Evolutionary conservation across 2,113 vertebrate species (phyloP).

Genomic region (Rhombomys opimus): DNA sequence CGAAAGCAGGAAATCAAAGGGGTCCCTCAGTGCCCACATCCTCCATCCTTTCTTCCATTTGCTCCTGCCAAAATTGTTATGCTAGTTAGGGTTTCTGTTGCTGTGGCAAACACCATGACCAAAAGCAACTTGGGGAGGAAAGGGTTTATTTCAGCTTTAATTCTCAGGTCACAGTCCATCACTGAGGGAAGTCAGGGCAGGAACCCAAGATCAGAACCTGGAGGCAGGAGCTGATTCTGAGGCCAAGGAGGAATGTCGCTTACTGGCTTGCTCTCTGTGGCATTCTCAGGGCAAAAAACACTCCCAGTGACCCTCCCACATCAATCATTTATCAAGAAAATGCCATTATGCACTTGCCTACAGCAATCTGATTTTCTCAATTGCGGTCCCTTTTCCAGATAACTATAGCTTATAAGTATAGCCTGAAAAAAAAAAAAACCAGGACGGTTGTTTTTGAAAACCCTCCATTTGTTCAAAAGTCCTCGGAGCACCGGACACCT

Average conservation of each 20-base stretch:
- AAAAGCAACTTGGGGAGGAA: neutral
- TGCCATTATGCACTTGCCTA: neutral
- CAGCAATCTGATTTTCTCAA: neutral
- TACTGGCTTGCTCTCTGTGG: neutral
- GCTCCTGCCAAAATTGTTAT: neutral
- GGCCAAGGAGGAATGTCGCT: neutral
- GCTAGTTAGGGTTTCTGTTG: too few relatives aligned
- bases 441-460: neutral
- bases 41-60: neutral
- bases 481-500: neutral
- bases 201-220: neutral
- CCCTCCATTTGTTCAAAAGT: neutral
- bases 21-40: neutral
- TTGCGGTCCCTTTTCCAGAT: neutral
- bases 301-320: neutral
- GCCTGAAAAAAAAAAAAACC: neutral
- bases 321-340: neutral
- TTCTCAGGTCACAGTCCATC: neutral
- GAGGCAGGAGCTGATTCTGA: neutral
- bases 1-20: neutral
- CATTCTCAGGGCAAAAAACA: too few relatives aligned
- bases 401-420: neutral
- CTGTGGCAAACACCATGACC: neutral
- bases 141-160: neutral
- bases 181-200: neutral